phyloP scores from a whole-genome alignment of 2,113 vertebrate species.

The Xenopus tropicalis region DNA sequence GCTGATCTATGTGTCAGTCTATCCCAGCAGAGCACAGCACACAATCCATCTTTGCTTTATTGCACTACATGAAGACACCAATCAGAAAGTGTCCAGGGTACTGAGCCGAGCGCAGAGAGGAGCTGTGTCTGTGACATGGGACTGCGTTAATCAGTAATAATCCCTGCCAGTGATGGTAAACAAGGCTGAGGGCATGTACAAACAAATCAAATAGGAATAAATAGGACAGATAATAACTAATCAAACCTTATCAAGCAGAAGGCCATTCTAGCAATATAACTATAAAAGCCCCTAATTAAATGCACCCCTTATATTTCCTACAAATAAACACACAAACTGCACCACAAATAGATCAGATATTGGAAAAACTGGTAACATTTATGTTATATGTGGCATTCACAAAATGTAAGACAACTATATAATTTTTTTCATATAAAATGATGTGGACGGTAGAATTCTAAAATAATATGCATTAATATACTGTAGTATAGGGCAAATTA shows the following conservation, averaged over 20 bases:
- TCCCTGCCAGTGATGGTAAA: conserved; percentile 49
- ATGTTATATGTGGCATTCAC: too few species aligned
- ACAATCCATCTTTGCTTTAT: conserved; percentile 76
- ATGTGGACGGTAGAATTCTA: too few species aligned
- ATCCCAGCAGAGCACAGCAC: conserved; percentile 71
- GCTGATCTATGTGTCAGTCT: conserved; percentile 70
- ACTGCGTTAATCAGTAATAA: conserved; percentile 63
- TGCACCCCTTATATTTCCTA: too few species aligned
- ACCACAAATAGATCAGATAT: neutral
- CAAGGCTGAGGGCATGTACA: conserved; percentile 43
- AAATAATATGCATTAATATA: too few species aligned
- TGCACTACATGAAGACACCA: conserved; percentile 67
- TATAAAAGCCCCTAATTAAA: too few species aligned
- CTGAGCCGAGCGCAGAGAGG: conserved; percentile 52
- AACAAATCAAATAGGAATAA: conserved; percentile 45
- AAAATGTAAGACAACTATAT: too few species aligned
- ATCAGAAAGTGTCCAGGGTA: conserved; percentile 62
- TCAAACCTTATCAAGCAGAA: neutral
- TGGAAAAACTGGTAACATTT: neutral
- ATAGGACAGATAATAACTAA: conserved; percentile 20
- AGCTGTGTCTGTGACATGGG: conserved; percentile 50
- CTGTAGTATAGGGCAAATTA: too few species aligned
- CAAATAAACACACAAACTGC: neutral
- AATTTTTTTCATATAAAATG: too few species aligned
- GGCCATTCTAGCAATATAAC: too few species aligned